phyloP scores from a whole-genome alignment of 2,888 invertebrate species.

The Diloba caeruleocephala region DNA sequence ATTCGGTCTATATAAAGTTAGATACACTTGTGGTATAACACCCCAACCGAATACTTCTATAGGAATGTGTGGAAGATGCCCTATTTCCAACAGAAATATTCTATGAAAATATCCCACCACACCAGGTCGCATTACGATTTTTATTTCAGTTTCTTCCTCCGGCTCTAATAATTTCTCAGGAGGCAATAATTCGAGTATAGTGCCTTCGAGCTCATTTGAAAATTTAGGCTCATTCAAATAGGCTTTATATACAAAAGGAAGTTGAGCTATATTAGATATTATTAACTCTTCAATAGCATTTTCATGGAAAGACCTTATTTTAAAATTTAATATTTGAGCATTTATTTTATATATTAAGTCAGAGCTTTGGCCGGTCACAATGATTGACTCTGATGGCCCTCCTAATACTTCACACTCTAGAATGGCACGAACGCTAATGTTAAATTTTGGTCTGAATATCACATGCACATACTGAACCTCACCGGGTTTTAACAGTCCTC shows the following conservation, averaged over 20 bases:
- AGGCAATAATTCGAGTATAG: slow-evolving; percentile 82
- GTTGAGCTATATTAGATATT: slow-evolving; percentile 85
- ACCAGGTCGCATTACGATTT: slow-evolving; percentile 86
- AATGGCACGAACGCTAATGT: slow-evolving; percentile 80
- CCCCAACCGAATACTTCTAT: slow-evolving; percentile 89
- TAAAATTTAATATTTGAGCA: slow-evolving; percentile 76
- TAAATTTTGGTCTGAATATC: slow-evolving; percentile 79
- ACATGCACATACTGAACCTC: slow-evolving; percentile 85
- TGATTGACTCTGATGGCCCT: slow-evolving; percentile 87
- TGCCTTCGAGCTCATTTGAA: slow-evolving; percentile 75
- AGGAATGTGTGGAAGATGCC: slow-evolving; percentile 84
- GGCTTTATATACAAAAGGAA: slow-evolving; percentile 81
- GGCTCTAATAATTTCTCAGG: slow-evolving; percentile 75
- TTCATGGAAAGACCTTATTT: slow-evolving; percentile 82
- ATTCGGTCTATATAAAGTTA: slow-evolving; percentile 81
- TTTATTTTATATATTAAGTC: slow-evolving; percentile 85
- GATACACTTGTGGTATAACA: slow-evolving; percentile 89
- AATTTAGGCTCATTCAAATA: slow-evolving; percentile 71
- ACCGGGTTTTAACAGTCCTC: slow-evolving; percentile 85
- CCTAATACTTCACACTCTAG: slow-evolving; percentile 87
- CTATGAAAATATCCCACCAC: slow-evolving; percentile 87
- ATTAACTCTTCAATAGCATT: slow-evolving; percentile 70
- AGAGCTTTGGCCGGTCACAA: slow-evolving; percentile 85
- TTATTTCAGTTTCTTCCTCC: slow-evolving; percentile 75
- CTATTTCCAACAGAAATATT: slow-evolving; percentile 85